Evolutionary conservation across 2,113 vertebrate species (phyloP).

Genomic region (Cyrtonyx montezumae): DNA sequence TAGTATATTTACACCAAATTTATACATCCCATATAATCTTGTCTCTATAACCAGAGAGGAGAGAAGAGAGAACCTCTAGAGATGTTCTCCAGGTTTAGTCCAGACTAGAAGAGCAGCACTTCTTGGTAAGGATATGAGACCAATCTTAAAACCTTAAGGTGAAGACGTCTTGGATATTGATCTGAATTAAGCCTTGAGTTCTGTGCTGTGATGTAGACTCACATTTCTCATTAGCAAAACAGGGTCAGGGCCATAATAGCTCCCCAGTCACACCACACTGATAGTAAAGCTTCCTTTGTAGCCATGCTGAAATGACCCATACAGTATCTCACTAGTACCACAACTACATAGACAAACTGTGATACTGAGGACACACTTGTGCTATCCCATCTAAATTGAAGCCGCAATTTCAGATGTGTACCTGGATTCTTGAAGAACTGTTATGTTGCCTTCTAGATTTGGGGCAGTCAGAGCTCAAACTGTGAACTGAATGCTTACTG

Average conservation of each 20-base stretch:
- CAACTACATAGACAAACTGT: accelerated
- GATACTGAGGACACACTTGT: not conserved
- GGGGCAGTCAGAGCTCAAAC: not conserved
- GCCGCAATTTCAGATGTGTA: accelerated
- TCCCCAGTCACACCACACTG: not conserved
- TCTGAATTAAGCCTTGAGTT: not conserved
- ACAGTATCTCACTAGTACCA: not conserved
- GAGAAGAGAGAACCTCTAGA: not conserved
- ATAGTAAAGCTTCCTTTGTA: not conserved
- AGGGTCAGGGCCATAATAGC: not conserved
- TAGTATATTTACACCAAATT: not conserved
- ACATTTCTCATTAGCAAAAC: not conserved
- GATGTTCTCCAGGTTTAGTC: not conserved
- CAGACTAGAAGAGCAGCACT: not conserved
- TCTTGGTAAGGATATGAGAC: not conserved
- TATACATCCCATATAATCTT: not conserved
- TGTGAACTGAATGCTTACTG: not conserved
- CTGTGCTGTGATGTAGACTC: not conserved
- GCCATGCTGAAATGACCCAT: not conserved
- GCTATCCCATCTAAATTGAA: not conserved
- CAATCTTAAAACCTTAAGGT: not conserved
- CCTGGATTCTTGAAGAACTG: not conserved
- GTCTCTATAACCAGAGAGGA: not conserved
- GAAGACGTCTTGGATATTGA: not conserved
- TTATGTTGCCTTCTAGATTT: not conserved